Conservation (phyloP, 2,113 vertebrate species). For the Dasyornis broadbenti region DNA sequence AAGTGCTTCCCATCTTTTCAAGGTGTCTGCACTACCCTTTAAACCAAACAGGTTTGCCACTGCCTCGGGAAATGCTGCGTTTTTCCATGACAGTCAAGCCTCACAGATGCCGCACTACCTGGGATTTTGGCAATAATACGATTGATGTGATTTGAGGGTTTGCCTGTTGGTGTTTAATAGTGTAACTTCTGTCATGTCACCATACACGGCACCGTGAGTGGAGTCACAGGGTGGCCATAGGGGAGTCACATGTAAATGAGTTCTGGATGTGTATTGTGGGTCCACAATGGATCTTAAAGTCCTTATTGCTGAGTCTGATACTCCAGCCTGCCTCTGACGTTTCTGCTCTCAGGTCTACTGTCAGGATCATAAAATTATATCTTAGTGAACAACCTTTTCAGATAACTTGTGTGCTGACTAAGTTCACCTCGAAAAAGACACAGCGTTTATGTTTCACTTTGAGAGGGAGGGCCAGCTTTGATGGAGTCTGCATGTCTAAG, state of each 20-base stretch:
- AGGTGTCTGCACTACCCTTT: not conserved
- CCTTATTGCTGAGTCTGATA: not conserved
- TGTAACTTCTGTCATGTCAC: not conserved
- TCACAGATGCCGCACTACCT: not conserved
- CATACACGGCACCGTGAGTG: not conserved
- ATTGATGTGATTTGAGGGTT: not conserved
- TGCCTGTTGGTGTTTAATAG: not conserved
- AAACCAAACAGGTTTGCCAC: not conserved
- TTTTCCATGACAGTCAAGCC: not conserved
- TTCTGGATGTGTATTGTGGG: not conserved
- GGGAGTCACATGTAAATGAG: not conserved
- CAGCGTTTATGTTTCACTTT: rapidly evolving
- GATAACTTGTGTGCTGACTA: not conserved
- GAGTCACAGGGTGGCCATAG: not conserved
- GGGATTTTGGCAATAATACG: not conserved
- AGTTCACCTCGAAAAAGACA: not conserved
- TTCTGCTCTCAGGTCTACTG: not conserved
- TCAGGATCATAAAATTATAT: not conserved
- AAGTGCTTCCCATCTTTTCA: not conserved
- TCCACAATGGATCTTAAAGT: not conserved
- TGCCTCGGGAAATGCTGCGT: not conserved
- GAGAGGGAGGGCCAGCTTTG: not conserved
- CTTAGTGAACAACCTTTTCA: not conserved
- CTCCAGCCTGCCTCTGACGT: not conserved
- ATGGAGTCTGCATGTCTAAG: not conserved